phyloP scores from a whole-genome alignment of 2,797 vertebrate species.

The Hirundo rustica region DNA sequence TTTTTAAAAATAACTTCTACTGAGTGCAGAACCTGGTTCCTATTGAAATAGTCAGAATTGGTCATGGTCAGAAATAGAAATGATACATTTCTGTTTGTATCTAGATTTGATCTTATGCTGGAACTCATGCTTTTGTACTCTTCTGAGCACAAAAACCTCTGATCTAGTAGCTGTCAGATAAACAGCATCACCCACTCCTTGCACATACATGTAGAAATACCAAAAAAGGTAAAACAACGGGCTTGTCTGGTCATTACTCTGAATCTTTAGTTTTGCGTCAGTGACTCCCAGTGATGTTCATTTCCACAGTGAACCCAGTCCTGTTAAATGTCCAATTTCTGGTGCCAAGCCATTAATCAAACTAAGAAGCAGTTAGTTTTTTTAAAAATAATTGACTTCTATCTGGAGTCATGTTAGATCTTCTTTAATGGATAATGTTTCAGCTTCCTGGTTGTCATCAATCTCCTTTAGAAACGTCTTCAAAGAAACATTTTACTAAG shows the following conservation, averaged over 20 bases:
- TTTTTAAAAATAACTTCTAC: not conserved
- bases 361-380: not conserved
- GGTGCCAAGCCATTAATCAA: slow-evolving; percentile 59
- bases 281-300: slow-evolving; percentile 15
- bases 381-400: slow-evolving; percentile 2
- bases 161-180: not conserved
- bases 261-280: slow-evolving; percentile 21
- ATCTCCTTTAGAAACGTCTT: slow-evolving; percentile 36
- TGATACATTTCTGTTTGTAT: not conserved
- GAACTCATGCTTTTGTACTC: not conserved
- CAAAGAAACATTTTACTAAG: slow-evolving; percentile 30
- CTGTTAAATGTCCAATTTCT: slow-evolving; percentile 29
- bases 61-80: not conserved
- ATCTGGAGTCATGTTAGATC: not conserved
- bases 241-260: not conserved
- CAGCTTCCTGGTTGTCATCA: slow-evolving; percentile 2
- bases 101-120: not conserved
- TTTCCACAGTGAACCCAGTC: not conserved
- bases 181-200: not conserved
- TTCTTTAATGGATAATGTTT: slow-evolving; percentile 26
- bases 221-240: not conserved
- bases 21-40: not conserved
- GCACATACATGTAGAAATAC: not conserved
- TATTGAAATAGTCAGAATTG: too few relatives aligned
- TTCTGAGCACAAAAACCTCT: not conserved